Percentiles rank a stretch among this genome's conserved stretches.
Evolutionary conservation across 2,888 invertebrate genomes (phyloP).

Genomic region (Rhagium mordax): DNA sequence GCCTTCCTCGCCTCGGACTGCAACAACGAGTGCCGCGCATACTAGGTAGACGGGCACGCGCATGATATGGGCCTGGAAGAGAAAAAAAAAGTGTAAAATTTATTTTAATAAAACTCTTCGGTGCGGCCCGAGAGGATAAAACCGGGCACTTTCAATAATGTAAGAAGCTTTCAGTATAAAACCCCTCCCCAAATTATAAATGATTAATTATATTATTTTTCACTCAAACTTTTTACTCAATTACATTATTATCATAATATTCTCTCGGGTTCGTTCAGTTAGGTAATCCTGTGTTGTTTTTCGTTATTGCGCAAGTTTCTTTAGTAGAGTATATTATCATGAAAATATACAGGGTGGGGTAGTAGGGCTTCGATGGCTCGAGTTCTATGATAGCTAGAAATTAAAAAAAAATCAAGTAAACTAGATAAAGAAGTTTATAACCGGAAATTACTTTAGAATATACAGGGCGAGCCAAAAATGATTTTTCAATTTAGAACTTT

Average conservation of each 20-base stretch:
- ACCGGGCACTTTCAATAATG: neutral
- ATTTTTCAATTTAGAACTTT: too few species aligned
- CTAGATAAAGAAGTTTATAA: too few species aligned
- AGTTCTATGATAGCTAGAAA: too few species aligned
- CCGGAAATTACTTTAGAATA: too few species aligned
- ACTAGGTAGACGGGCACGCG: constrained; percentile 66
- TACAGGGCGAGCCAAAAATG: too few species aligned
- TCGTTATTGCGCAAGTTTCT: neutral
- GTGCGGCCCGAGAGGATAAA: neutral
- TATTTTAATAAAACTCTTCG: too few species aligned
- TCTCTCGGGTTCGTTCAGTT: too few species aligned
- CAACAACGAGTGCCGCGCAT: constrained; percentile 65
- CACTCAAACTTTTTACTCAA: neutral
- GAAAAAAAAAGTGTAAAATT: too few species aligned
- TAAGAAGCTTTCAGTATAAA: neutral
- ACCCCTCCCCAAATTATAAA: neutral
- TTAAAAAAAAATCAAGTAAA: too few species aligned
- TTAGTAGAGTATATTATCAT: too few species aligned
- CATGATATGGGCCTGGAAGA: constrained; percentile 63
- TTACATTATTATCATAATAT: neutral
- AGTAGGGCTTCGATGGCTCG: too few species aligned
- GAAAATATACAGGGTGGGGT: too few species aligned
- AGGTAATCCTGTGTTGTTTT: neutral
- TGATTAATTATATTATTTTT: neutral
- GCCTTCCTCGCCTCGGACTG: constrained; percentile 62